Percentiles rank a stretch among this genome's conserved stretches.
Conservation (phyloP, 2,888 invertebrate species). For the Epiblema foenella region DNA sequence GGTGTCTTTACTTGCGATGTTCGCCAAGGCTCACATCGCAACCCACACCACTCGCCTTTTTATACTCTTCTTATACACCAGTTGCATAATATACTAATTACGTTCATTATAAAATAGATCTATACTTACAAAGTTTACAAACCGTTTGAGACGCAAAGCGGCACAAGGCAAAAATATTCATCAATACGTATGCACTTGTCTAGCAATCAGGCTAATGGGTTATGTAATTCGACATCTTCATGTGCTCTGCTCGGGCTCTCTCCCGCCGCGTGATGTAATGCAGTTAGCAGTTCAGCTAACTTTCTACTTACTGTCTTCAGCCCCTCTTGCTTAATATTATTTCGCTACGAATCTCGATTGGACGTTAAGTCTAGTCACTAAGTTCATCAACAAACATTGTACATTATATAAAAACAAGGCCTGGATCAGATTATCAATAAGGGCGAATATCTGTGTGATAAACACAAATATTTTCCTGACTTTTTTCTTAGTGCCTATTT, state of each 20-base stretch:
- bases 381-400: too few relatives aligned
- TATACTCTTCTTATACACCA: too few relatives aligned
- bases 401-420: too few relatives aligned
- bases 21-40: too few relatives aligned
- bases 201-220: conserved; percentile 38
- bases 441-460: background rate
- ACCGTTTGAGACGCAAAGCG: background rate
- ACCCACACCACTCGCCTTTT: too few relatives aligned
- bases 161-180: conserved; percentile 9
- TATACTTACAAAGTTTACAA: background rate
- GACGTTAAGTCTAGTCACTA: too few relatives aligned
- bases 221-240: conserved; percentile 39
- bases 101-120: too few relatives aligned
- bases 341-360: background rate
- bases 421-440: background rate
- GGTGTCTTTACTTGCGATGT: too few relatives aligned
- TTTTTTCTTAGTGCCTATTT: too few relatives aligned
- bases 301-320: conserved; percentile 25
- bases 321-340: conserved; percentile 3
- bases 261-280: conserved; percentile 39
- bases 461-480: too few relatives aligned
- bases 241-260: conserved; percentile 32
- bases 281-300: conserved; percentile 27
- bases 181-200: conserved; percentile 24
- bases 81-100: too few relatives aligned